Conservation (phyloP, 2,888 invertebrate genomes). For the Lithodes maja region DNA sequence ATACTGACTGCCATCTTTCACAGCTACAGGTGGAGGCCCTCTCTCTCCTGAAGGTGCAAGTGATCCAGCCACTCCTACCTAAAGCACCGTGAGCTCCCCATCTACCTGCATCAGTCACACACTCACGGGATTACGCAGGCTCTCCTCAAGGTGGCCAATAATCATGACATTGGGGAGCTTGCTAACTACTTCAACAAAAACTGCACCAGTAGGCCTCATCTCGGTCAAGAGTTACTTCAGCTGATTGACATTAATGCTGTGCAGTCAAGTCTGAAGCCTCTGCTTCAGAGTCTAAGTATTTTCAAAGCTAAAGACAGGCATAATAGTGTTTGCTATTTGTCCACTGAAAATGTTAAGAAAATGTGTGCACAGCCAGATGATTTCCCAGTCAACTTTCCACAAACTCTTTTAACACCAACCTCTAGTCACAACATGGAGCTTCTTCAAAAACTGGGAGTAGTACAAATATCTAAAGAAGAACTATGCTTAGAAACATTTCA, state of each 20-base stretch:
- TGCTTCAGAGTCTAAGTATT: conserved; percentile 4
- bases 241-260: conserved; percentile 11
- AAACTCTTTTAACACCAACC: conserved; percentile 1
- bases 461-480: background rate
- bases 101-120: conserved; percentile 9
- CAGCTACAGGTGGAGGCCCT: conserved; percentile 14
- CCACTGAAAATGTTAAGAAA: conserved; percentile 5
- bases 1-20: background rate
- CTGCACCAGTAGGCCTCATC: background rate
- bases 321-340: background rate
- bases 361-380: conserved; percentile 3
- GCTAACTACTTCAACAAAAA: conserved; percentile 8
- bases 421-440: background rate
- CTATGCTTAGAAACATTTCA: conserved; percentile 10
- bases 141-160: conserved; percentile 11
- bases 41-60: conserved; percentile 22
- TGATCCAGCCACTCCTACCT: conserved; percentile 14
- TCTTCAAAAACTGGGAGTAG: conserved; percentile 15
- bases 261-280: conserved; percentile 1
- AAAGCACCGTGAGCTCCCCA: conserved; percentile 9
- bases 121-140: conserved; percentile 28
- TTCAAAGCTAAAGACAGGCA: conserved; percentile 20
- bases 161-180: background rate
- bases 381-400: conserved; percentile 34
- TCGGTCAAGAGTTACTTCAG: background rate